Conservation (phyloP, 92 coral and sea anemone species). For the Zoanthus sansibaricus region DNA sequence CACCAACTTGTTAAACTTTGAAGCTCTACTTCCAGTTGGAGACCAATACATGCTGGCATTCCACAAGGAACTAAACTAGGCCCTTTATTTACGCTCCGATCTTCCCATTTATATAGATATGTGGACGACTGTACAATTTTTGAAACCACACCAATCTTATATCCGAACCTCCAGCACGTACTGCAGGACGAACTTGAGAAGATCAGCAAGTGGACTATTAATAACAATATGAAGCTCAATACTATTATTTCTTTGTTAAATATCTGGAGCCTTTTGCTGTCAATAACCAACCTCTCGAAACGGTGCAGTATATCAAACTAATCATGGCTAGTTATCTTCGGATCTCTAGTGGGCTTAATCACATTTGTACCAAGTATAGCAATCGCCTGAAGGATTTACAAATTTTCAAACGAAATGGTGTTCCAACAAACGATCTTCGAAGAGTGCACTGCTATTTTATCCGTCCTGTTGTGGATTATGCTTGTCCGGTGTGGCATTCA, state of each 20-base stretch:
- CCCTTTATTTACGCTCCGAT: neutral
- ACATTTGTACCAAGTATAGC: neutral
- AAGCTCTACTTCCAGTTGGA: neutral
- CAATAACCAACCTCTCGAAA: neutral
- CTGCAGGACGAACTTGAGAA: constrained; percentile 38
- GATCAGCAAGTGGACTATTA: neutral
- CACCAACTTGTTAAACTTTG: constrained; percentile 56
- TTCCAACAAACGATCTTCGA: neutral
- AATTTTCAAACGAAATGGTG: constrained; percentile 16
- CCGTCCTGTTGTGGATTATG: neutral
- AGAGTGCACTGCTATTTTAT: neutral
- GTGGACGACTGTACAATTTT: constrained; percentile 47
- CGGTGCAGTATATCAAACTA: neutral
- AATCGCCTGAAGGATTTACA: neutral
- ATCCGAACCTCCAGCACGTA: neutral
- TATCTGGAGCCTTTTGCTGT: neutral
- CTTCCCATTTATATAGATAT: neutral
- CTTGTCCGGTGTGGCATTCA: neutral
- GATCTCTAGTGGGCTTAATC: neutral
- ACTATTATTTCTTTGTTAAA: neutral
- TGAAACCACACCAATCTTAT: constrained; percentile 38
- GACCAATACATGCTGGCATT: neutral
- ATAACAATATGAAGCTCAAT: neutral
- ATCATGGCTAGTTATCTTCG: neutral
- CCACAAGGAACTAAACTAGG: neutral